A percentile compares a stretch with the other conserved stretches of the same genome.
phyloP scores from a whole-genome alignment of 2,888 invertebrate genomes.

The Melikaiella ostensackeni region DNA sequence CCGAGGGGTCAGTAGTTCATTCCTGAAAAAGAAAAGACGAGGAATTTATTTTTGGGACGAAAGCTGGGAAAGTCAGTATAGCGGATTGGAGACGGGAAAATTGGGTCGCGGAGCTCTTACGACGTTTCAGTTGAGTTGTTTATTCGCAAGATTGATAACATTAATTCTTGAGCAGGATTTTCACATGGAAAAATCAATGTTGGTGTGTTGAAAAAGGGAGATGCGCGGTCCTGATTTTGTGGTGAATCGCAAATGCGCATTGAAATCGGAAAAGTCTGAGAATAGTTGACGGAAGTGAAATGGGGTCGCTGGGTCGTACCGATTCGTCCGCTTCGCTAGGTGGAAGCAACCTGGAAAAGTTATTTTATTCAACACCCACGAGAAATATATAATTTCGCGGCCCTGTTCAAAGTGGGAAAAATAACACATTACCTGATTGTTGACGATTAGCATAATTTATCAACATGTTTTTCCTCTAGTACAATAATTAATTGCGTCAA shows the following conservation, averaged over 20 bases:
- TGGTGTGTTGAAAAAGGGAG: neutral
- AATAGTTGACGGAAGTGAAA: constrained; percentile 37
- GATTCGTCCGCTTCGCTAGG: constrained; percentile 23
- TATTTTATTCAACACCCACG: too few species aligned
- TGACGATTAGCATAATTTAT: too few species aligned
- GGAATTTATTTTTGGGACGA: neutral
- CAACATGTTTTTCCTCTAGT: too few species aligned
- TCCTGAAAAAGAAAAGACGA: neutral
- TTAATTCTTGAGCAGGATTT: neutral
- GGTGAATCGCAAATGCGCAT: neutral
- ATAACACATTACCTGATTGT: too few species aligned
- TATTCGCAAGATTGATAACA: constrained; percentile 1
- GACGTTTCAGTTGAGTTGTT: neutral
- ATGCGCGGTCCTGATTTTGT: neutral
- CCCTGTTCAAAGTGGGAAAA: too few species aligned
- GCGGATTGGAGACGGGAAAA: neutral
- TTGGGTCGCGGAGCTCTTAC: constrained; percentile 16
- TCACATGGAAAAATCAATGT: neutral
- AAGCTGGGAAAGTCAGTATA: neutral
- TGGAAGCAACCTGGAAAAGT: constrained; percentile 25
- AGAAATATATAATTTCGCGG: too few species aligned
- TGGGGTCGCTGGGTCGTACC: constrained; percentile 30
- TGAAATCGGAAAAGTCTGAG: constrained; percentile 26
- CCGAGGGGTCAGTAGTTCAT: constrained; percentile 1
- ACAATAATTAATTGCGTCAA: too few species aligned